phyloP scores from a whole-genome alignment of 2,888 invertebrate species.

The Esperia sulphurella region DNA sequence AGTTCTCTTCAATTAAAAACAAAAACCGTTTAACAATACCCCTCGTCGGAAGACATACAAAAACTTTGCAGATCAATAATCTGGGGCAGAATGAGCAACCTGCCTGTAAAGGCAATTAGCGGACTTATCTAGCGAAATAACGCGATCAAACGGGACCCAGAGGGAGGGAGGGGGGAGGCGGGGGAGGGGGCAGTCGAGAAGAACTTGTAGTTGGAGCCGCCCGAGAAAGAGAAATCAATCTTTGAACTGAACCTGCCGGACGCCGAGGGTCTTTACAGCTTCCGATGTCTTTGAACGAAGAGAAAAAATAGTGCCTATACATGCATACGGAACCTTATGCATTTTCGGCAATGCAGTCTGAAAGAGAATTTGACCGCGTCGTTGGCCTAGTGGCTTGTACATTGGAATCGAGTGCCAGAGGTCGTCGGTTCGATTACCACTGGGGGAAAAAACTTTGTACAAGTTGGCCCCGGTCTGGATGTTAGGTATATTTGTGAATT shows the following conservation, averaged over 20 bases:
- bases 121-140: constrained; percentile 66
- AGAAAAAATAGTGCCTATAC: too few relatives aligned
- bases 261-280: constrained; percentile 22
- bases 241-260: constrained; percentile 53
- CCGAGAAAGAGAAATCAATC: constrained; percentile 70
- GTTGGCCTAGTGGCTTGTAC: too few relatives aligned
- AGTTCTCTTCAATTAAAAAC: constrained; percentile 48
- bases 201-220: constrained; percentile 43
- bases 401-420: too few relatives aligned
- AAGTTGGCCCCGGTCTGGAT: too few relatives aligned
- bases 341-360: too few relatives aligned
- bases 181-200: constrained; percentile 15
- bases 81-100: constrained; percentile 61
- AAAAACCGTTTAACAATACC: constrained; percentile 56
- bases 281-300: constrained; percentile 34
- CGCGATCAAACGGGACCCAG: constrained; percentile 52
- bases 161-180: constrained; percentile 14
- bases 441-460: too few relatives aligned
- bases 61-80: constrained; percentile 65
- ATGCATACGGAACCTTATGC: too few relatives aligned
- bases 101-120: constrained; percentile 68
- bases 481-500: too few relatives aligned
- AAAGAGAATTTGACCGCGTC: too few relatives aligned
- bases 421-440: too few relatives aligned
- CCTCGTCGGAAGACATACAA: constrained; percentile 62